phyloP scores from a whole-genome alignment of 2,888 invertebrate species.

The Caenorhabditis sp. region DNA sequence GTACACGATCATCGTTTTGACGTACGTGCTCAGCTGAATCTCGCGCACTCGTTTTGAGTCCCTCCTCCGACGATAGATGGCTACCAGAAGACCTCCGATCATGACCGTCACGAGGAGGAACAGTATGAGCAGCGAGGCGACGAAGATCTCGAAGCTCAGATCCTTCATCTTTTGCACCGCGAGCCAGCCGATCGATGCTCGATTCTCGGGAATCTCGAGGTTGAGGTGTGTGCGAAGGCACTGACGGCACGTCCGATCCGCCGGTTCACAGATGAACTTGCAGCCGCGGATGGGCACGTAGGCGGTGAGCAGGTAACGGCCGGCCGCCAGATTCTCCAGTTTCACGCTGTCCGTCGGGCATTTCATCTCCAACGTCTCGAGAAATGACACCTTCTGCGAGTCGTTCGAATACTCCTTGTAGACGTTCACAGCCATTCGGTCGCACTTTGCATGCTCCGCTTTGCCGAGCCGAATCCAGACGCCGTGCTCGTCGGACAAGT shows the following conservation, averaged over 20 bases:
- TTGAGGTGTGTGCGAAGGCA: slow-evolving; percentile 67
- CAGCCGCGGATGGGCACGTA: slow-evolving; percentile 71
- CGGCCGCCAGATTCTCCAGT: slow-evolving; percentile 20
- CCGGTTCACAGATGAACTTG: slow-evolving; percentile 57
- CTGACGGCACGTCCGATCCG: slow-evolving; percentile 15
- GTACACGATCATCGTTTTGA: slow-evolving; percentile 65
- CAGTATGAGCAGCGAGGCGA: neutral
- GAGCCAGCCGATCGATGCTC: slow-evolving; percentile 36
- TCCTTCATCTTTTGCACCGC: slow-evolving; percentile 33
- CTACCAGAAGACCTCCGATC: neutral
- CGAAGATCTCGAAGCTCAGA: slow-evolving; percentile 4
- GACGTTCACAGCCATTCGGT: slow-evolving; percentile 21
- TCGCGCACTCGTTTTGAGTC: neutral
- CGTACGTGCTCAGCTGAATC: slow-evolving; percentile 8
- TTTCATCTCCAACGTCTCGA: slow-evolving; percentile 3
- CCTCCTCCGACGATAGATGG: neutral
- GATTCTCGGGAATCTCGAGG: slow-evolving; percentile 61
- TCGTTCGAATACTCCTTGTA: slow-evolving; percentile 19
- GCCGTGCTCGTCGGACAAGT: slow-evolving; percentile 57
- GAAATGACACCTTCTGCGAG: neutral
- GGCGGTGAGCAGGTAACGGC: slow-evolving; percentile 62
- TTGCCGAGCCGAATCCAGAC: slow-evolving; percentile 58
- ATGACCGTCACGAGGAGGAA: neutral
- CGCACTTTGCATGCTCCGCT: slow-evolving; percentile 24
- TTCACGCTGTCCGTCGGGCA: slow-evolving; percentile 17